Conservation (phyloP, 2,888 invertebrate genomes). For the Eupithecia insigniata region DNA sequence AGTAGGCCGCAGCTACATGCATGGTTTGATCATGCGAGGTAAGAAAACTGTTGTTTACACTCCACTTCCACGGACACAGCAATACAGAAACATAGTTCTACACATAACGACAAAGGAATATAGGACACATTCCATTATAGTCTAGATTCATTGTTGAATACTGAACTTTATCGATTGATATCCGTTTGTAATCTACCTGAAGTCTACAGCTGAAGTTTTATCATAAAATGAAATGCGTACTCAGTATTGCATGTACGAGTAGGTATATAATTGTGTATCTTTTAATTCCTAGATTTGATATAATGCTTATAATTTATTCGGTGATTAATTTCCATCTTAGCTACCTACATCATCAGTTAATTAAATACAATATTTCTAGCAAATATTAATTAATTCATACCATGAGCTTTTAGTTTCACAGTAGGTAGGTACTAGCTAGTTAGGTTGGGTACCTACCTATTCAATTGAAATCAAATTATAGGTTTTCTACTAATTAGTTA, state of each 20-base stretch:
- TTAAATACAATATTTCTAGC: background rate
- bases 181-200: background rate
- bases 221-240: background rate
- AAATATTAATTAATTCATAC: background rate
- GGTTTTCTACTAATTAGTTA: background rate
- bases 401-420: background rate
- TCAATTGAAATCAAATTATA: background rate
- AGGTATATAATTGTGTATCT: background rate
- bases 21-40: conserved; percentile 30
- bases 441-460: background rate
- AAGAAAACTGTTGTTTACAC: conserved; percentile 25
- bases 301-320: background rate
- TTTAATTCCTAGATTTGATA: background rate
- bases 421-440: too few relatives aligned
- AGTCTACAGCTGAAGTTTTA: background rate
- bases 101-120: background rate
- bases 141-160: background rate
- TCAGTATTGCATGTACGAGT: background rate
- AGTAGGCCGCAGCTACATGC: conserved; percentile 41
- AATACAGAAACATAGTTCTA: background rate
- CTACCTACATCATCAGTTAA: background rate
- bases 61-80: conserved; percentile 1
- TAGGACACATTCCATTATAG: background rate
- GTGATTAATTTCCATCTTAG: background rate
- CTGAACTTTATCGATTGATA: background rate